Evolutionary conservation across 2,113 vertebrate genomes (phyloP).

Genomic region (Poeciliopsis retropinna): DNA sequence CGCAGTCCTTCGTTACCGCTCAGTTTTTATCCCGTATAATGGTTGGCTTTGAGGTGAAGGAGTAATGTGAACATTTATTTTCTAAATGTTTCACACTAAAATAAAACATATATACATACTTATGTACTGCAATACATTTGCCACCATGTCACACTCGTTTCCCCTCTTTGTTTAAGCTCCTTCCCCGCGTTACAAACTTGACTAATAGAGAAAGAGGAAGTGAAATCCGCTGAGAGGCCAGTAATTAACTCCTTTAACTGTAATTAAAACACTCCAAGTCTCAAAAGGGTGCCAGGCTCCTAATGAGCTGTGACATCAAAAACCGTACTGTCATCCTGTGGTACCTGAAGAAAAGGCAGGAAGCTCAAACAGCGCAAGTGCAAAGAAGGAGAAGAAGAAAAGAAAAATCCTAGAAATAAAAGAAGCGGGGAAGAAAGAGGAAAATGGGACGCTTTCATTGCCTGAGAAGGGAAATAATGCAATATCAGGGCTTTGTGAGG

Average conservation of each 20-base stretch:
- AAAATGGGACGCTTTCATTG: conserved; percentile 60
- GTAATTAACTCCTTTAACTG: conserved; percentile 87
- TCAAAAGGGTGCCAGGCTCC: conserved; percentile 76
- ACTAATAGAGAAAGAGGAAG: conserved; percentile 42
- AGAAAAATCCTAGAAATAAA: conserved; percentile 42
- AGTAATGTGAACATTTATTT: not conserved
- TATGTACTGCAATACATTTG: not conserved
- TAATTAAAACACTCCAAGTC: conserved; percentile 88
- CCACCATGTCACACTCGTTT: not conserved
- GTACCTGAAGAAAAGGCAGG: not conserved
- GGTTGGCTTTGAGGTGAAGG: not conserved
- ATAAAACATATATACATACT: not conserved
- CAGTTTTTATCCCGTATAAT: not conserved
- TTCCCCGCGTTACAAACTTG: conserved; percentile 34
- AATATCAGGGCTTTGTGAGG: conserved; percentile 84
- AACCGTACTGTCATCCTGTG: conserved; percentile 74
- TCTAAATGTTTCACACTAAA: not conserved
- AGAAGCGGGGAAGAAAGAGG: conserved; percentile 73
- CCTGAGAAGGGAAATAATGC: conserved; percentile 75
- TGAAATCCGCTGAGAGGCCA: conserved; percentile 58
- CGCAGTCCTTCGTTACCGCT: not conserved
- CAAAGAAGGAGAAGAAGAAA: conserved; percentile 24
- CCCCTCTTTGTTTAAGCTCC: conserved; percentile 11
- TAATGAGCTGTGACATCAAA: conserved; percentile 88
- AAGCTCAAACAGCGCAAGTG: conserved; percentile 4